phyloP scores from a whole-genome alignment of 2,888 invertebrate genomes.

The Zaprionus bogoriensis region DNA sequence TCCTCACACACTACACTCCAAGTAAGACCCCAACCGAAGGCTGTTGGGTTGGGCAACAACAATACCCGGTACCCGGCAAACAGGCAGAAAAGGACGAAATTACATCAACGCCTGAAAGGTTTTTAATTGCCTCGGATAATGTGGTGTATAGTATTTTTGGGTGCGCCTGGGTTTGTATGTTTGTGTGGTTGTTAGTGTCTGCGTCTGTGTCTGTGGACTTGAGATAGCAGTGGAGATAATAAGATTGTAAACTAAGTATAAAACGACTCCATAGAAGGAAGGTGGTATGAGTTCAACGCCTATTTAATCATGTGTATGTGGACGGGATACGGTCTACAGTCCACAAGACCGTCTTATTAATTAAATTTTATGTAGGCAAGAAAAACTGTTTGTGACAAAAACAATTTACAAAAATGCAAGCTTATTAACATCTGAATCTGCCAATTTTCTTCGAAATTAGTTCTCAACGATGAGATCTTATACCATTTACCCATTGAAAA shows the following conservation, averaged over 20 bases:
- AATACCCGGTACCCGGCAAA: slow-evolving; percentile 47
- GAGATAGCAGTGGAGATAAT: slow-evolving; percentile 67
- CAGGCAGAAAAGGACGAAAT: slow-evolving; percentile 54
- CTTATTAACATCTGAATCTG: slow-evolving; percentile 71
- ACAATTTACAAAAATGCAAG: slow-evolving; percentile 68
- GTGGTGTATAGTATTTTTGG: slow-evolving; percentile 28
- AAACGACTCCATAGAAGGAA: slow-evolving; percentile 27
- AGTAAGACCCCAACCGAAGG: slow-evolving; percentile 30
- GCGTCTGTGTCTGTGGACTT: slow-evolving; percentile 27
- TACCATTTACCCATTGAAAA: slow-evolving; percentile 38
- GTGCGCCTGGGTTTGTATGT: slow-evolving; percentile 8
- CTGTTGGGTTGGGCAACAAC: slow-evolving; percentile 26
- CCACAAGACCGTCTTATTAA: slow-evolving; percentile 18
- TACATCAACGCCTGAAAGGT: slow-evolving; percentile 61
- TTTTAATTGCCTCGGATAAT: slow-evolving; percentile 69
- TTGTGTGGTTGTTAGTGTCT: background rate
- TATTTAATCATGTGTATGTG: slow-evolving; percentile 23
- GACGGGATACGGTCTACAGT: slow-evolving; percentile 24
- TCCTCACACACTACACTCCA: slow-evolving; percentile 27
- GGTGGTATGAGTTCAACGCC: slow-evolving; percentile 40
- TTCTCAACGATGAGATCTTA: slow-evolving; percentile 16
- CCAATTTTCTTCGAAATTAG: slow-evolving; percentile 39
- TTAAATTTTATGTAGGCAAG: slow-evolving; percentile 11
- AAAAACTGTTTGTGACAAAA: slow-evolving; percentile 34
- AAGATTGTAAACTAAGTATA: slow-evolving; percentile 70